A percentile compares a stretch with the other conserved stretches of the same genome.
phyloP scores from a whole-genome alignment of 2,113 vertebrate genomes.

The Chitala chitala region DNA sequence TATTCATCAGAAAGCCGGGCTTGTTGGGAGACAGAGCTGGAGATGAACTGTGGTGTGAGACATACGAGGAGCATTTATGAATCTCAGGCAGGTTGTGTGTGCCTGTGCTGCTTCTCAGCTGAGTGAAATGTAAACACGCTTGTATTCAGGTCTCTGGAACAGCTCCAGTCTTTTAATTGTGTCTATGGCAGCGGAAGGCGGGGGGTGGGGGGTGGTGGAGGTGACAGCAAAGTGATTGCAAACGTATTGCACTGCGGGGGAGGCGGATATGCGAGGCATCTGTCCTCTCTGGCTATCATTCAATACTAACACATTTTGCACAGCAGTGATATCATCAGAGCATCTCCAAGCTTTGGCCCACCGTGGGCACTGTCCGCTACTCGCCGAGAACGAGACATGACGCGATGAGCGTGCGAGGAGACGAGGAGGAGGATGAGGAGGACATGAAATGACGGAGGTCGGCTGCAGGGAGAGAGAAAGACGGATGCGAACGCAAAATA shows the following conservation, averaged over 20 bases:
- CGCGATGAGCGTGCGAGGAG: not conserved
- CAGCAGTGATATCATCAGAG: constrained; percentile 13
- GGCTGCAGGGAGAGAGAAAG: not conserved
- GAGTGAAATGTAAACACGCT: constrained; percentile 16
- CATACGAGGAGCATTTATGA: too few species aligned
- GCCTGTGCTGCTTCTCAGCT: not conserved
- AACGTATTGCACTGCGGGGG: not conserved
- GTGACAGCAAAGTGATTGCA: constrained; percentile 1
- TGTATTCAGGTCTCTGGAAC: not conserved
- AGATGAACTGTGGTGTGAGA: not conserved
- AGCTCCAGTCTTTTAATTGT: constrained; percentile 12
- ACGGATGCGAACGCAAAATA: not conserved
- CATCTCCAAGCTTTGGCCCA: not conserved
- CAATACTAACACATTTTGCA: not conserved
- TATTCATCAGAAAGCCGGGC: too few species aligned
- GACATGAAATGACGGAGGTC: not conserved
- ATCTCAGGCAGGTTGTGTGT: not conserved
- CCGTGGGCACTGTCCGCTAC: not conserved
- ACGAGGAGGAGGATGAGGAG: not conserved
- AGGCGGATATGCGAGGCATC: not conserved
- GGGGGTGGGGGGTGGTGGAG: not conserved
- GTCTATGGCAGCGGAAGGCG: not conserved
- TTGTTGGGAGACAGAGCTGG: not conserved
- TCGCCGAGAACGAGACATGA: not conserved
- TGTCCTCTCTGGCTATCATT: constrained; percentile 3